Evolutionary conservation across 2,797 vertebrate species (phyloP).

Genomic region (Enteromius unitaeniatus): DNA sequence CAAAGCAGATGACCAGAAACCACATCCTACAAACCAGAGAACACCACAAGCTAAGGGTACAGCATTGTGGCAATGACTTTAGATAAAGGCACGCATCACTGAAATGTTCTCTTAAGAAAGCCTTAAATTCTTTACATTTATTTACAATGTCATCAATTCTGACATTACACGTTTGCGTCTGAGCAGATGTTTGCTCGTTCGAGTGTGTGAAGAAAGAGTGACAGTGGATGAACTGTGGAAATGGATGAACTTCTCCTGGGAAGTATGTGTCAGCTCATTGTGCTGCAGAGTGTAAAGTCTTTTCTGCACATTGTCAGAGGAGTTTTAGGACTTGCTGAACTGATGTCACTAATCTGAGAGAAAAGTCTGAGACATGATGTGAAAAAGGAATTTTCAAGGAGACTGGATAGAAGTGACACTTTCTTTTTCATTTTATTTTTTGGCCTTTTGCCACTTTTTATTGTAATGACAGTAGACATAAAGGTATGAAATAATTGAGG

Average conservation of each 20-base stretch:
- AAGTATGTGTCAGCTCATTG: constrained; percentile 34
- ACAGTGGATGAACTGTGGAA: constrained; percentile 10
- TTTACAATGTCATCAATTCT: neutral
- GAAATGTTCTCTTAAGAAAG: neutral
- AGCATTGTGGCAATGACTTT: neutral
- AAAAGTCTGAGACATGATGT: neutral
- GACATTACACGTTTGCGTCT: neutral
- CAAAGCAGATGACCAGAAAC: neutral
- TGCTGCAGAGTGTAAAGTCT: constrained; percentile 28
- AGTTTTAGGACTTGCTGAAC: constrained; percentile 40
- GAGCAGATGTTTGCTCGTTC: constrained; percentile 9
- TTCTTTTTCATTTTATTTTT: neutral
- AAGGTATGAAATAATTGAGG: neutral
- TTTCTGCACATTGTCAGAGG: constrained; percentile 40
- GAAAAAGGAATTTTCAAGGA: constrained; percentile 20
- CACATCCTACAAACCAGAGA: neutral
- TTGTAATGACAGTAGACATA: neutral
- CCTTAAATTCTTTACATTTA: neutral
- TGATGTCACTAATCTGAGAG: constrained; percentile 37
- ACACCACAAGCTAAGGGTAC: neutral
- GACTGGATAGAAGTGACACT: constrained; percentile 16
- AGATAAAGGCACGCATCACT: neutral
- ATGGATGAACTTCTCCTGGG: constrained; percentile 21
- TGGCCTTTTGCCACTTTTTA: neutral
- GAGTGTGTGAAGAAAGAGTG: neutral